Evolutionary conservation across 2,797 vertebrate genomes (phyloP), one percentile per base, ranked within the genome.

Genomic region (Sparus aurata): DNA sequence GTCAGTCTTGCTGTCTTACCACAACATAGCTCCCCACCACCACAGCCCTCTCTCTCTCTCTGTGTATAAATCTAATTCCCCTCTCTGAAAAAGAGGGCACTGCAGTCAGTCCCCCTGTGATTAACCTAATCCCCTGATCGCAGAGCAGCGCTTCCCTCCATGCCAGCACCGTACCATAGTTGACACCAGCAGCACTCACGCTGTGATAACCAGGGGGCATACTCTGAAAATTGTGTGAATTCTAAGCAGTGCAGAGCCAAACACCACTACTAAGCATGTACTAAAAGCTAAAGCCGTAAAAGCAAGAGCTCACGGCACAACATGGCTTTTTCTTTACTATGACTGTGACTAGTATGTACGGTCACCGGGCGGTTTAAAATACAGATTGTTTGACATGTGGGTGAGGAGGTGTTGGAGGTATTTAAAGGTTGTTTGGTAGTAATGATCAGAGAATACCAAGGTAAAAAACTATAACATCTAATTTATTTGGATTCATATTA

Each of bases 101-200:
- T 82, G 78, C 89, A 80, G 87, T 85, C 69, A 83, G 74, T 73
- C 69, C 75, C 77, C 55, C 82, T 66, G 89, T 86, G 85, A 91
- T 91, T 85, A 89, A 87, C 88, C 83, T 91, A 91, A 92, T 92
- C 90, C 88, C 69, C 73, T 64, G 57, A 68, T 78, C 50, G 30
- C 77, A 75, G 78, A 77, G 86, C 59, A 41, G 75, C 41, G 23
- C 74, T 81, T 70, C 73, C 71, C 71, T 82, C 72, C 41, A 53
- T 57, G 85, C 75, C 81, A 87, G 68, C 68, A 80, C 66, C 62
- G 20, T 50, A 27, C 76, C 30, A 2, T 54, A 46, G 75, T 63
- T 89, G 83, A 90, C 80, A 76, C 91, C 85, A 91, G 61, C 73
- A 57, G 67, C 77, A 1, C 76, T 78, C 77, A 73, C 3, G 3